A percentile compares a stretch with the other conserved stretches of the same genome.
phyloP scores from a whole-genome alignment of 2,888 invertebrate genomes.

The Drosophila infuscata region DNA sequence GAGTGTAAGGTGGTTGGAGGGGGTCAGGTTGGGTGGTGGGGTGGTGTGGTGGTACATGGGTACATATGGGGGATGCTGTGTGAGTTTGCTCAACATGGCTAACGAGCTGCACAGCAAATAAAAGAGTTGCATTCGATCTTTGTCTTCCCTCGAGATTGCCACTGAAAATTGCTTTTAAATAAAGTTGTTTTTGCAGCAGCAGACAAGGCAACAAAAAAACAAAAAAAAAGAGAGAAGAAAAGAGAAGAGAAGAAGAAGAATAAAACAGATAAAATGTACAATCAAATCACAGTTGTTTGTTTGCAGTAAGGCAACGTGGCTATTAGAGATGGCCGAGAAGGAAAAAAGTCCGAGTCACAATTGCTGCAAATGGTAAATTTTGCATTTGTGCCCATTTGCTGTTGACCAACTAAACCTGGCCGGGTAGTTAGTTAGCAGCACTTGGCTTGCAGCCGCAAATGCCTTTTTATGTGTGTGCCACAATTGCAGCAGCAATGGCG shows the following conservation, averaged over 20 bases:
- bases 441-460: conserved; percentile 28
- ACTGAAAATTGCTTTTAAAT: conserved; percentile 73
- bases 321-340: conserved; percentile 3
- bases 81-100: conserved; percentile 41
- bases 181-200: conserved; percentile 48
- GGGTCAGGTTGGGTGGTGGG: background rate
- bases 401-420: conserved; percentile 31
- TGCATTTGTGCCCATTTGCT: conserved; percentile 14
- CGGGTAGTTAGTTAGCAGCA: conserved; percentile 40
- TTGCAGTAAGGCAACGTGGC: background rate
- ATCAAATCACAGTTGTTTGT: conserved; percentile 3
- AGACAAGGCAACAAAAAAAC: background rate
- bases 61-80: background rate
- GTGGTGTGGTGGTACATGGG: background rate
- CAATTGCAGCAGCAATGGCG: conserved; percentile 42
- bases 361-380: conserved; percentile 22
- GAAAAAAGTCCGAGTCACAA: background rate
- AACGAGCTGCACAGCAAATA: conserved; percentile 34
- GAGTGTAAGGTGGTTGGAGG: background rate
- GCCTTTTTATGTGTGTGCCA: conserved; percentile 39
- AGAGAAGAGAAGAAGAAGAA: conserved; percentile 11
- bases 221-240: too few relatives aligned
- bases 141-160: conserved; percentile 38
- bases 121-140: conserved; percentile 31
- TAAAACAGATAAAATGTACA: conserved; percentile 20